Evolutionary conservation across 1,140 invertebrate genomes (phyloP).

Genomic region (Drosophila tsacasi): DNA sequence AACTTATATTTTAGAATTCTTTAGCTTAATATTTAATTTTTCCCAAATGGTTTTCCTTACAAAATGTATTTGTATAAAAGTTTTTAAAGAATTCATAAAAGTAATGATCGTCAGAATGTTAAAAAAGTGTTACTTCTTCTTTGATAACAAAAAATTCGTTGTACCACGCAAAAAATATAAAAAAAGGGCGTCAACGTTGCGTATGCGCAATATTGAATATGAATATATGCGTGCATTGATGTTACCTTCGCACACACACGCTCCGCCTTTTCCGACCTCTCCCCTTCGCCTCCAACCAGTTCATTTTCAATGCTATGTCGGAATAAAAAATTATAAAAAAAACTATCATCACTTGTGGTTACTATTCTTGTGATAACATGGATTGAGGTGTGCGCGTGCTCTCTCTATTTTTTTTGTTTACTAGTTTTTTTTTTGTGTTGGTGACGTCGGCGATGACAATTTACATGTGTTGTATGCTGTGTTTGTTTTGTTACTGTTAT

Average conservation of each 20-base stretch:
- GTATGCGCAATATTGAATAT: slow-evolving; percentile 41
- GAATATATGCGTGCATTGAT: slow-evolving; percentile 26
- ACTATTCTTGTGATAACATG: slow-evolving; percentile 41
- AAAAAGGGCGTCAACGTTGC: slow-evolving; percentile 49
- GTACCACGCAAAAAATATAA: slow-evolving; percentile 4
- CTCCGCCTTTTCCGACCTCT: slow-evolving; percentile 12
- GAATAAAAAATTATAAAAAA: slow-evolving; percentile 26
- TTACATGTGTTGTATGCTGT: slow-evolving; percentile 61
- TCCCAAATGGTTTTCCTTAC: not conserved
- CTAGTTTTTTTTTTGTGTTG: slow-evolving; percentile 14
- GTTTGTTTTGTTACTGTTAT: slow-evolving; percentile 61
- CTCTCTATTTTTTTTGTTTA: slow-evolving; percentile 18
- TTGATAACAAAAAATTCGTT: slow-evolving; percentile 14
- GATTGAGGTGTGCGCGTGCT: slow-evolving; percentile 47
- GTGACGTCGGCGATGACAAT: slow-evolving; percentile 48
- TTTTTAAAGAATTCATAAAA: not conserved
- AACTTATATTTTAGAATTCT: too few relatives aligned
- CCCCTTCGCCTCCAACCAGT: not conserved
- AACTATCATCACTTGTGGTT: slow-evolving; percentile 58
- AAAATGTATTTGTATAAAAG: not conserved
- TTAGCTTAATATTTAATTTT: too few relatives aligned
- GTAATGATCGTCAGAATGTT: not conserved
- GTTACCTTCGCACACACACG: slow-evolving; percentile 31
- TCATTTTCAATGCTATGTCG: slow-evolving; percentile 62
- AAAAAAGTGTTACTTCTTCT: not conserved